Base-by-base conservation (phyloP, 1,140 invertebrate genomes). In the Riptortus pedestris region DNA sequence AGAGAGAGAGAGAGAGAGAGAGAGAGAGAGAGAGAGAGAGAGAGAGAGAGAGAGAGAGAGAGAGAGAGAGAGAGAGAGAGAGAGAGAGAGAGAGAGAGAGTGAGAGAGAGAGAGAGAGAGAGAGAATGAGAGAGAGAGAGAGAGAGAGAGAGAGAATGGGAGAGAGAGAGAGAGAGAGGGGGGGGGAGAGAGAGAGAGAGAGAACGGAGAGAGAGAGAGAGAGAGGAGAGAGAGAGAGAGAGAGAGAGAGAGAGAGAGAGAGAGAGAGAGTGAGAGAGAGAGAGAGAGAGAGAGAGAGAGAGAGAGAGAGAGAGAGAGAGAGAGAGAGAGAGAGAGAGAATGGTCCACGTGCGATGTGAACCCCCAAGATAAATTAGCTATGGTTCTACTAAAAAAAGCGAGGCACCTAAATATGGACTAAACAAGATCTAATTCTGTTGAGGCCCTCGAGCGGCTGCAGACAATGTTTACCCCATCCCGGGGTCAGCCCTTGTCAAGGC, bases 1-100 rank as follows among this genome's bases (percentile, higher is more conserved):
- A 64, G 62, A 59, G 62, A 59, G 62, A 59, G 47, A 18, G 62
- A 63, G 3, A 2, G 51, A 55, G 51, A 52, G 48, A 52, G 48
- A 52, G 48, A 52, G 48, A 52, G 48, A 52, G 48, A 52, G 48
- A 52, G 48, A 52, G 60, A 45, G 29, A 62, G 60, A 62, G 43
- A 45, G 43, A 62, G 60, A 62, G 43, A 45, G 18, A 62, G 29
- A 62, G 29, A 45, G 43, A 62, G 43, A 45, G 60, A 62, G 60
- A 33, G 29, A 62, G 60, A 62, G n/a, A 29, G 52, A 27, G 51
- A 59, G 7, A 24, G n/a, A 33, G 38, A 7, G 26, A 27, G 60
- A 62, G 31, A 22, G 43, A 29, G 60, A 45, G 29, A 24, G 60
- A 45, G 60, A 24, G 28, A 47, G 51, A 52, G 51, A 26, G 24